Base-by-base conservation (phyloP, 2,797 vertebrate species). In the Macrochelys suwanniensis region DNA sequence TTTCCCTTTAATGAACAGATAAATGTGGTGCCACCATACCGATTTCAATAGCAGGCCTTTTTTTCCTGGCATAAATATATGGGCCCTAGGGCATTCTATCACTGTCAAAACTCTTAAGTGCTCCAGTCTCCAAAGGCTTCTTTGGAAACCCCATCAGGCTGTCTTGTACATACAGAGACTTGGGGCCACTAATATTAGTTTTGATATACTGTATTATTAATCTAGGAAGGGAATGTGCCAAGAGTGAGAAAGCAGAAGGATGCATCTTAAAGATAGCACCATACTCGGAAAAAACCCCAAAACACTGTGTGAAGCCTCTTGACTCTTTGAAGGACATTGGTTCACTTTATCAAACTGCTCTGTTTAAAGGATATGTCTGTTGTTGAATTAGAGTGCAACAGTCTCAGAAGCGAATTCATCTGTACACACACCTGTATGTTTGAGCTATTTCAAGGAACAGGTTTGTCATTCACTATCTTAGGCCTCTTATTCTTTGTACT, bases 51-150 rank as follows among this genome's bases (percentile, higher is more conserved):
- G 11, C 1, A 85, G 47, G 1, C 1, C 9, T 84, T 68, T 85
- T 81, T 83, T n/a, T 85, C 54, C 51, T 78, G 26, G 19, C 31
- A 91, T 76, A 84, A 81, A 10, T 77, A 6, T 6, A 53, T 51
- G 56, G 82, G 59, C 76, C 49, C 56, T 86, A n/a, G 49, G 54
- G 61, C 4, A 1, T 86, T 92, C 37, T 71, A 80, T 94, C 87
- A 81, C 80, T 95, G 84, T 93, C 87, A 82, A 89, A 93, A 90
- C 26, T 77, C 45, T 88, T 61, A 89, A 92, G 65, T 4, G 82
- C 42, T 92, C 45, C 4, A 47, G 8, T 54, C 17, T 92, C 89
- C 87, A 93, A 96, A 61, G 85, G 54, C 4, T 54, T 4, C 11
- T 37, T 49, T 26, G 88, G 85, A 93, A 89, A 89, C 68, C 49